These are phyloP conservation scores for Macrophya alboannulata DNA, from an alignment of 2,888 invertebrate species.

Conservation along the genomic window DNA sequence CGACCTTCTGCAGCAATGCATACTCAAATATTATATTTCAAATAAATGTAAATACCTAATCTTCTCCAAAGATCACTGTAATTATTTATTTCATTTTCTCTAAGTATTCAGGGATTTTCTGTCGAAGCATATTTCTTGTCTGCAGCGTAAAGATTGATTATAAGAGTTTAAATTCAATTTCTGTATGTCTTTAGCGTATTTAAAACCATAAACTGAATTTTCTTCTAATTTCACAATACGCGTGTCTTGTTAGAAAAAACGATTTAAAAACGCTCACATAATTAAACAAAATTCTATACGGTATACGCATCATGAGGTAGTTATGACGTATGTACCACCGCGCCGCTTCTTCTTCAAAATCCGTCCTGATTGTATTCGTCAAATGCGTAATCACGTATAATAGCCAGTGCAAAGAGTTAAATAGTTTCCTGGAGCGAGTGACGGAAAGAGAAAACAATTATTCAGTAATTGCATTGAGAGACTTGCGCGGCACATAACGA, in stretches of 20 bases:
- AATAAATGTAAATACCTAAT: background rate
- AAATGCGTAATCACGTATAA: background rate
- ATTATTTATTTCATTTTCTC: background rate
- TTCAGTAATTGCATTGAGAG: background rate
- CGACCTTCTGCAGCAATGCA: background rate
- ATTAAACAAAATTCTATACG: too few species aligned
- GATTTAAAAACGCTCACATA: too few species aligned
- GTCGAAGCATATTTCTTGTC: background rate
- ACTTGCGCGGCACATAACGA: background rate
- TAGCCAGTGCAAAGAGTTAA: background rate
- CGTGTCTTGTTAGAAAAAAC: too few species aligned
- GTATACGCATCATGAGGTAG: background rate
- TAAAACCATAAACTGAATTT: too few species aligned
- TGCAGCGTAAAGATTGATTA: background rate
- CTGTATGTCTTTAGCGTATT: background rate
- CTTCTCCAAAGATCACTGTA: background rate
- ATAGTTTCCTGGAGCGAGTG: background rate
- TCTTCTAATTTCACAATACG: too few species aligned
- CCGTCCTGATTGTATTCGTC: background rate
- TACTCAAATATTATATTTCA: background rate
- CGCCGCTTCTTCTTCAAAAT: background rate
- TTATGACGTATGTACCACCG: background rate
- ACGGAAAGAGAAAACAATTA: background rate
- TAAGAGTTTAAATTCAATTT: background rate
- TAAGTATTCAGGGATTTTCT: background rate